Evolutionary conservation across 2,888 invertebrate genomes (phyloP), one percentile per base, ranked within the genome.

Genomic region (Rhingia campestris): DNA sequence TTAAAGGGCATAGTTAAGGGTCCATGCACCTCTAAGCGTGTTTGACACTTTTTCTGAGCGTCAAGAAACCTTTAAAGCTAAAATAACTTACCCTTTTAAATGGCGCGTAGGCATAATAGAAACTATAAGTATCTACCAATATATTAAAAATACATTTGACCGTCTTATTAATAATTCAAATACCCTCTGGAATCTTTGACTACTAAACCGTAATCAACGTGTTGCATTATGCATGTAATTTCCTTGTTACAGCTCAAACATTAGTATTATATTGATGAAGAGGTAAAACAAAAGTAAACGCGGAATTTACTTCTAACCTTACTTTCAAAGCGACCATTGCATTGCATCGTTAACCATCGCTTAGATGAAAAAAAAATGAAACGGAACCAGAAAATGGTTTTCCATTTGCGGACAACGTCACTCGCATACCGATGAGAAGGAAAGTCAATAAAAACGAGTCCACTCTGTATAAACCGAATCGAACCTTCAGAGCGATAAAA

Each of bases 381-480:
- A 22, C 22, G 22, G 1, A 22, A 2, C 22, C 22, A 22, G 22
- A 22, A 47, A 39, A 75, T 33, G 30, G 6, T 51, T n/a, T 51
- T 59, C 59, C 74, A 51, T 33, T 41, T 66, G 35, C 45, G 51
- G 39, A 39, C 41, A 58, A 22, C 33, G 30, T 37, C 12, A 43
- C 30, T 51, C 6, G 66, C 66, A 75, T 66, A 59, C 49, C 41
- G 66, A 66, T 66, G 74, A 75, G 61, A 30, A 49, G 45, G 2
- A 37, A 43, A 32, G 59, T 30, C 58, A 67, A 67, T 39, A 66
- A 66, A 75, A 74, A 56, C 22, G 63, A 63, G 43, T 9, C 39
- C 14, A 37, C 14, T n/a, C 43, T 35, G 45, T 54, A 35, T 9
- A 7, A 6, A 41, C 6, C 9, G 45, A 63, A 56, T 49, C n/a